These are phyloP conservation scores for Hypotaenidia okinawae DNA, from an alignment of 2,797 vertebrate species.

Conservation along the genomic window DNA sequence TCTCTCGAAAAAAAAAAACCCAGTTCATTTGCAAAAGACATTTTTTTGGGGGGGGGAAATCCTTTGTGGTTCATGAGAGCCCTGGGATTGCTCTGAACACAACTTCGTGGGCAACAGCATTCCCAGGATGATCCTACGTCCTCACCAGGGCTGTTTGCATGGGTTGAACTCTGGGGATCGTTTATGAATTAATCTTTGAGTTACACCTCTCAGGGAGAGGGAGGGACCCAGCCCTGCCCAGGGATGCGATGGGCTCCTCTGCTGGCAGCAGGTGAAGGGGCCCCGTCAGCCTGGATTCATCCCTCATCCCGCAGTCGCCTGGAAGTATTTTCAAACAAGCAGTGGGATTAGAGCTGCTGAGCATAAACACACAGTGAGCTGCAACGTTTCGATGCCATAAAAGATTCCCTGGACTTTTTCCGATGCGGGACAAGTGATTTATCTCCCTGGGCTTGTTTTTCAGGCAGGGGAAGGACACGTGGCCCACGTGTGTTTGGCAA, in stretches of 20 bases:
- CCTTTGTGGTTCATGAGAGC: background rate
- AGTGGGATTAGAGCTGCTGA: background rate
- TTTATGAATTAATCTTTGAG: background rate
- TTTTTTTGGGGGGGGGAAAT: too few relatives aligned
- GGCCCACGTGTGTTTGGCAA: accelerated
- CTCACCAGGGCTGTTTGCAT: accelerated
- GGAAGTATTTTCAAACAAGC: background rate
- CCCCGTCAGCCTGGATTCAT: background rate
- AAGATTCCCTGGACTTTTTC: background rate
- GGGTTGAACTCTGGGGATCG: background rate
- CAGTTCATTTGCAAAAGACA: background rate
- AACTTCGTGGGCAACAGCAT: background rate
- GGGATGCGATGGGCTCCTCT: accelerated
- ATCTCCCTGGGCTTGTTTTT: background rate
- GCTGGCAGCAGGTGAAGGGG: background rate
- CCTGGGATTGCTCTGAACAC: background rate
- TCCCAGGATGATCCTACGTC: accelerated
- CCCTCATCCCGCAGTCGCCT: background rate
- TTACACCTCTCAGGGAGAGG: background rate
- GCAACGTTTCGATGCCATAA: accelerated
- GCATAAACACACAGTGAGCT: background rate
- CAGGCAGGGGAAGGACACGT: accelerated
- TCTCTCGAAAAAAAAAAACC: background rate
- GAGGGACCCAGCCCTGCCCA: background rate
- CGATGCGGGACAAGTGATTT: background rate